Conservation (phyloP, 1,140 invertebrate species). For the Anadara kagoshimensis region DNA sequence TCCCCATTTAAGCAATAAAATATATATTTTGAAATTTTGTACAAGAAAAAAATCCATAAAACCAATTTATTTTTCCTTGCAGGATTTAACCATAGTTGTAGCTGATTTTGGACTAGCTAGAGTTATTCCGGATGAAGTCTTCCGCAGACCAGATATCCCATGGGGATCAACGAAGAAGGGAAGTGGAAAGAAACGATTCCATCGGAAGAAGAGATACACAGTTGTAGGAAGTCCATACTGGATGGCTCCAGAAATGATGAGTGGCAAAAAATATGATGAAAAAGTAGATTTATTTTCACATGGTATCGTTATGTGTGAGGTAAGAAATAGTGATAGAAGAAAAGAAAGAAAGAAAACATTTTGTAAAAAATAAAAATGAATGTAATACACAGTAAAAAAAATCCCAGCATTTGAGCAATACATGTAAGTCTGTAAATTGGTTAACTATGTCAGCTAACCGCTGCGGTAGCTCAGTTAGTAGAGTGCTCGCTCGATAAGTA, state of each 20-base stretch:
- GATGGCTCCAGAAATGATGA: constrained; percentile 74
- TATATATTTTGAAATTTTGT: too few species aligned
- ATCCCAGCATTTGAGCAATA: too few species aligned
- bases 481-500: too few species aligned
- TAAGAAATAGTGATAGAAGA: constrained; percentile 27
- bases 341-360: not conserved
- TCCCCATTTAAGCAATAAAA: too few species aligned
- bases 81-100: constrained; percentile 71
- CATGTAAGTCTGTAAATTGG: too few species aligned
- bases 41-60: too few species aligned
- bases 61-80: constrained; percentile 34
- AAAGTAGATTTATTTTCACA: constrained; percentile 72
- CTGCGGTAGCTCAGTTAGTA: too few species aligned
- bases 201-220: constrained; percentile 68
- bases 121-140: constrained; percentile 59
- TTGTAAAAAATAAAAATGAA: not conserved
- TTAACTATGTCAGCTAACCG: too few species aligned
- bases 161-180: constrained; percentile 23
- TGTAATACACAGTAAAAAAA: too few species aligned
- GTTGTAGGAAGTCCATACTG: constrained; percentile 73
- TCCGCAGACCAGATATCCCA: constrained; percentile 25
- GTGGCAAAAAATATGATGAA: constrained; percentile 70
- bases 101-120: constrained; percentile 73
- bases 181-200: constrained; percentile 41
- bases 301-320: constrained; percentile 72